Percentiles rank a stretch among this genome's conserved stretches.
Evolutionary conservation across 2,797 vertebrate species (phyloP).

Genomic region (Sebastolobus altivelis): DNA sequence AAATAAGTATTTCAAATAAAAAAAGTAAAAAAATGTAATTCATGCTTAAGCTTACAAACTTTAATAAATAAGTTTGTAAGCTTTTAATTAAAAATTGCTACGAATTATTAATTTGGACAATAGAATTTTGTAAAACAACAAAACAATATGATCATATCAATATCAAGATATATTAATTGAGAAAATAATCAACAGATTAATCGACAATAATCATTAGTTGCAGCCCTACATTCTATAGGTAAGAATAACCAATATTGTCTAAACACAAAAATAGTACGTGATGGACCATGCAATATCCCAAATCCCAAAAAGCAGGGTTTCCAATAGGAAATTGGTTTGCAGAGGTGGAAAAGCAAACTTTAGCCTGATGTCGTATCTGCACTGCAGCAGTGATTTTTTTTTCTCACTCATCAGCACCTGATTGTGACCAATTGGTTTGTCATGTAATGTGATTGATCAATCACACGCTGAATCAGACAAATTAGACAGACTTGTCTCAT

Average conservation of each 20-base stretch:
- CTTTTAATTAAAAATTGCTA: neutral
- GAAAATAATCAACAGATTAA: too few species aligned
- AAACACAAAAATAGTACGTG: neutral
- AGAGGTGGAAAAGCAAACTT: neutral
- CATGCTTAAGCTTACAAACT: neutral
- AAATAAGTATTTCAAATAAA: neutral
- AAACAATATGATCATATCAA: neutral
- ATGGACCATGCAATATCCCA: neutral
- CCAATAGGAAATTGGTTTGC: neutral
- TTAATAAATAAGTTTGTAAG: neutral
- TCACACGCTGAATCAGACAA: neutral
- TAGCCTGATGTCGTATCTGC: neutral
- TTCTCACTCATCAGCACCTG: neutral
- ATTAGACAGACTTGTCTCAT: neutral
- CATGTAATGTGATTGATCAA: neutral
- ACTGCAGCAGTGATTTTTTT: neutral
- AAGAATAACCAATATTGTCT: neutral
- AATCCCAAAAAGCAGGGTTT: neutral
- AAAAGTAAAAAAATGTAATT: neutral
- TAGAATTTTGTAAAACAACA: neutral
- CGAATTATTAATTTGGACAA: neutral
- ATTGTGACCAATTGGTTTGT: neutral
- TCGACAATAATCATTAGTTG: too few species aligned
- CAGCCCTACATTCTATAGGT: too few species aligned
- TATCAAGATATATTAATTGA: too few species aligned